These are phyloP conservation scores for Drosophila mojavensis DNA, from an alignment of 1,140 invertebrate genomes.

Conservation along the genomic window DNA sequence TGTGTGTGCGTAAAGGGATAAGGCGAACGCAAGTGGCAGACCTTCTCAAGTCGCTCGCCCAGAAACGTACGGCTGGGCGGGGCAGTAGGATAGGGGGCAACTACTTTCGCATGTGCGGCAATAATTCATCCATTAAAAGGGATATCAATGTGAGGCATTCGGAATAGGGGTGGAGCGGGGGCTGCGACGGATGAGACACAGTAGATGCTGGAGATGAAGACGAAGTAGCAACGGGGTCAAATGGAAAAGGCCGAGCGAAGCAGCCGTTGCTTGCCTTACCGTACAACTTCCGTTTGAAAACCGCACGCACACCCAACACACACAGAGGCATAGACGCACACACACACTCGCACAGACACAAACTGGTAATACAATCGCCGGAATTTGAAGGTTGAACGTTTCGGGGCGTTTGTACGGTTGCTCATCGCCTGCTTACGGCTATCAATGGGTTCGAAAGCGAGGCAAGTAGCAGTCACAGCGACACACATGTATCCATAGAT, in stretches of 20 bases:
- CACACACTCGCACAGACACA: slow-evolving; percentile 1
- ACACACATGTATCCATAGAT: slow-evolving; percentile 20
- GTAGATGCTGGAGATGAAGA: slow-evolving; percentile 39
- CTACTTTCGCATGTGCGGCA: slow-evolving; percentile 84
- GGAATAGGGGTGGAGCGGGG: neutral
- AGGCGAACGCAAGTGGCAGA: slow-evolving; percentile 33
- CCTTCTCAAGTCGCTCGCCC: slow-evolving; percentile 53
- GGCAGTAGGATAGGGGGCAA: slow-evolving; percentile 45
- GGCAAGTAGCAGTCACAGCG: slow-evolving; percentile 21
- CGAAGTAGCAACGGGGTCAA: slow-evolving; percentile 70
- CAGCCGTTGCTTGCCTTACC: slow-evolving; percentile 40
- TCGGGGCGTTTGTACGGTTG: slow-evolving; percentile 30
- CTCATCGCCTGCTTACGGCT: slow-evolving; percentile 38
- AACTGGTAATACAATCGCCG: slow-evolving; percentile 45
- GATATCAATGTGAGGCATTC: slow-evolving; percentile 70
- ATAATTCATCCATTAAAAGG: slow-evolving; percentile 84
- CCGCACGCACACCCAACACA: slow-evolving; percentile 59
- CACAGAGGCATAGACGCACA: neutral
- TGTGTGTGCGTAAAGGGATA: slow-evolving; percentile 60
- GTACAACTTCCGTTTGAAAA: slow-evolving; percentile 75
- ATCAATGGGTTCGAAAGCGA: slow-evolving; percentile 63
- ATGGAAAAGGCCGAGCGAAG: slow-evolving; percentile 70
- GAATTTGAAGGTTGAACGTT: slow-evolving; percentile 47
- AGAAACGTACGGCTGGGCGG: slow-evolving; percentile 23
- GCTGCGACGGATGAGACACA: slow-evolving; percentile 11